phyloP scores from a whole-genome alignment of 2,888 invertebrate species.

The Chironomus riparius region DNA sequence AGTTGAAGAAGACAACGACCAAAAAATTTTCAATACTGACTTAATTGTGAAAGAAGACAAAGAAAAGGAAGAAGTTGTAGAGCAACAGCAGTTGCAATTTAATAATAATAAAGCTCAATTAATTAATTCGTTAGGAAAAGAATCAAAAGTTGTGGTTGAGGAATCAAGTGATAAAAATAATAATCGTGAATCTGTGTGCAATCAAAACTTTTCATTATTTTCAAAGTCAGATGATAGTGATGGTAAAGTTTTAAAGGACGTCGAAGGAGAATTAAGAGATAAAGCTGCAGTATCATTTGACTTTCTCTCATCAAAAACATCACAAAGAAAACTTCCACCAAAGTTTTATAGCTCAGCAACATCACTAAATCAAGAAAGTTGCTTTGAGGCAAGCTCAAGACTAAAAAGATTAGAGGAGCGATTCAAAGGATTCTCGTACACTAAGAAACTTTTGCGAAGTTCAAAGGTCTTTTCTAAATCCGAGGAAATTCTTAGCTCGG shows the following conservation, averaged over 20 bases:
- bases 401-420: constrained; percentile 45
- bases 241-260: not conserved
- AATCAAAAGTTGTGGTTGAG: not conserved
- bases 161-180: constrained; percentile 20
- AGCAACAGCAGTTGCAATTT: not conserved
- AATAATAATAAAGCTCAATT: not conserved
- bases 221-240: not conserved
- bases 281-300: not conserved
- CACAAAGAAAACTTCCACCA: constrained; percentile 19
- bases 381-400: constrained; percentile 43
- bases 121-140: not conserved
- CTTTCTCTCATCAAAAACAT: constrained; percentile 24
- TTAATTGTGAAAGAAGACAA: not conserved
- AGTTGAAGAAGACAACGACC: not conserved
- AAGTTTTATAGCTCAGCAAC: constrained; percentile 20
- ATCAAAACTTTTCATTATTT: not conserved
- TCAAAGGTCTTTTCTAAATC: constrained; percentile 26
- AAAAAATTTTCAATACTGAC: not conserved
- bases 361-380: not conserved
- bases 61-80: not conserved
- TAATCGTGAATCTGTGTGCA: constrained; percentile 17
- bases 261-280: not conserved
- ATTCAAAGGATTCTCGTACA: constrained; percentile 35
- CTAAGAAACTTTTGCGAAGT: constrained; percentile 28
- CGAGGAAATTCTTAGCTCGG: constrained; percentile 21